phyloP scores from a whole-genome alignment of 2,113 vertebrate species.

The Hippocampus zosterae region DNA sequence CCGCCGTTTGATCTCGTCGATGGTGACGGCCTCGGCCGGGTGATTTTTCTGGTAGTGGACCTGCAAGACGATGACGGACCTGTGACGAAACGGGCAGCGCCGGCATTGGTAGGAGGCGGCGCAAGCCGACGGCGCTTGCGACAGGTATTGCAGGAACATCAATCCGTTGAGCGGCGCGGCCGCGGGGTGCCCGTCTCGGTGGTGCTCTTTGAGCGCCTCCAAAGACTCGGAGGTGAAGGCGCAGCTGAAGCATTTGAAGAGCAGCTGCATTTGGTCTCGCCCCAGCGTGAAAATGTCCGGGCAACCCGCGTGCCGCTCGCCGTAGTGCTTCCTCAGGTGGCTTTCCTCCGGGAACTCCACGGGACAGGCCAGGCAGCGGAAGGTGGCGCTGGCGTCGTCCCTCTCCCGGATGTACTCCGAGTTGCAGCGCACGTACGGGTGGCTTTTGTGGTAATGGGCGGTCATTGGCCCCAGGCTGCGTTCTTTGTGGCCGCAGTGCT shows the following conservation, averaged over 20 bases:
- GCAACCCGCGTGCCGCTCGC: slow-evolving; percentile 80
- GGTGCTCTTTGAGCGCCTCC: slow-evolving; percentile 81
- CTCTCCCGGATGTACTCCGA: slow-evolving; percentile 80
- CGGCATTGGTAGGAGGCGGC: slow-evolving; percentile 35
- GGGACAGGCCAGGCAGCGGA: slow-evolving; percentile 87
- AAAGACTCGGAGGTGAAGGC: slow-evolving; percentile 76
- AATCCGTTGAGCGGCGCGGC: slow-evolving; percentile 81
- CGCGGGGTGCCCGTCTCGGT: slow-evolving; percentile 83
- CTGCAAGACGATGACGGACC: slow-evolving; percentile 81
- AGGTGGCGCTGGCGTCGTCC: slow-evolving; percentile 81
- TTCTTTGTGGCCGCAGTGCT: slow-evolving; percentile 87
- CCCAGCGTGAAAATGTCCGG: slow-evolving; percentile 76
- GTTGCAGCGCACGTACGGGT: slow-evolving; percentile 83
- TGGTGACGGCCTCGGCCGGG: slow-evolving; percentile 75
- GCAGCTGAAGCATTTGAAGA: slow-evolving; percentile 84
- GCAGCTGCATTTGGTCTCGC: slow-evolving; percentile 76
- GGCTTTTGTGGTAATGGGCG: slow-evolving; percentile 83
- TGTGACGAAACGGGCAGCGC: slow-evolving; percentile 46
- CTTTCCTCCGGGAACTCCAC: slow-evolving; percentile 81
- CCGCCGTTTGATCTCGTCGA: slow-evolving; percentile 49
- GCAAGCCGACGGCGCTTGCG: slow-evolving; percentile 57
- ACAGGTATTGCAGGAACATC: slow-evolving; percentile 82
- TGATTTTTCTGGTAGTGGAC: slow-evolving; percentile 90
- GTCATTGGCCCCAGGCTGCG: slow-evolving; percentile 74
- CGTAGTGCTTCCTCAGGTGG: slow-evolving; percentile 81